phyloP scores from a whole-genome alignment of 92 coral and sea anemone genomes.

The Umimayanthus kanabou region DNA sequence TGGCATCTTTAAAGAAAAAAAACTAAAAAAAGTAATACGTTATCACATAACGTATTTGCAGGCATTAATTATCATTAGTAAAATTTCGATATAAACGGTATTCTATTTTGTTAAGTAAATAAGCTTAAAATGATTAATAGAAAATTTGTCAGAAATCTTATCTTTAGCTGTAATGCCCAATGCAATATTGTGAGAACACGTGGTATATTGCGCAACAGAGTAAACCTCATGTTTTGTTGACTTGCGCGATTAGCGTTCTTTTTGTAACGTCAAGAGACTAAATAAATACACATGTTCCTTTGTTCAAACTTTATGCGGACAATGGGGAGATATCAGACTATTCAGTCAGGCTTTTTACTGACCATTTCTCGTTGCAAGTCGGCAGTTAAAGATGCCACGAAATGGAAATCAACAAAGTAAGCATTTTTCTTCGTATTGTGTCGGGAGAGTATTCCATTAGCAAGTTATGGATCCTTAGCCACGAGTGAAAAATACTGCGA shows the following conservation, averaged over 20 bases:
- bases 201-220: neutral
- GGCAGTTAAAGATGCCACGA: slow-evolving; percentile 4
- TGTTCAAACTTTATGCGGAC: slow-evolving; percentile 6
- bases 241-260: neutral
- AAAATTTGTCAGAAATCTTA: neutral
- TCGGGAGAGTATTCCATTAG: neutral
- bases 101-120: too few species aligned
- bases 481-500: neutral
- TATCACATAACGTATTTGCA: too few species aligned
- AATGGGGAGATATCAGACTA: neutral
- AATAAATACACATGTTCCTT: slow-evolving; percentile 42
- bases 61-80: too few species aligned
- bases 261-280: neutral
- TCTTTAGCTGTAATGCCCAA: neutral
- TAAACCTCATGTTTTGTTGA: slow-evolving; percentile 20
- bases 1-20: too few species aligned
- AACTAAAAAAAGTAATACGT: too few species aligned
- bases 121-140: neutral
- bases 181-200: slow-evolving; percentile 19
- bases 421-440: neutral
- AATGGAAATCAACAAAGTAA: neutral
- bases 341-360: neutral
- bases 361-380: neutral
- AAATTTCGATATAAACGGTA: too few species aligned
- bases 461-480: neutral